These are phyloP conservation scores for Bettongia penicillata DNA, from an alignment of 2,113 vertebrate species.

Conservation along the genomic window DNA sequence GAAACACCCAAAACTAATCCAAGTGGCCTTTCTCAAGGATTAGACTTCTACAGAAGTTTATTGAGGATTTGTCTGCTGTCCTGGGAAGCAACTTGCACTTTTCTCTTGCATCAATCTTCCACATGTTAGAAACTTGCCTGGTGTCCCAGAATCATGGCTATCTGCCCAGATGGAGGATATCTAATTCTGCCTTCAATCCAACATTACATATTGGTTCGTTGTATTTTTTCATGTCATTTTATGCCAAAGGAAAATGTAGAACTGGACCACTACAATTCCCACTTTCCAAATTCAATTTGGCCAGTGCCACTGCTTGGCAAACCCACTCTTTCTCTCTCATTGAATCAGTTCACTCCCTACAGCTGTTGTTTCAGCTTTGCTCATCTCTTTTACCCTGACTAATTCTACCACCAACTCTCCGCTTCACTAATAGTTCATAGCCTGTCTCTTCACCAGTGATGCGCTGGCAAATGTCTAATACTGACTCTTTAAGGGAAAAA, in stretches of 20 bases:
- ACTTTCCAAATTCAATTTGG: background rate
- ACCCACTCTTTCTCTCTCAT: background rate
- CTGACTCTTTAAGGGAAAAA: background rate
- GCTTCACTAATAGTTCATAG: background rate
- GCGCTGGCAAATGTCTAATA: background rate
- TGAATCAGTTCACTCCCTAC: background rate
- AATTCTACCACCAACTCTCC: background rate
- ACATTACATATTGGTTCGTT: background rate
- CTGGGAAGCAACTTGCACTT: background rate
- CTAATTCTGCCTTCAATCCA: background rate
- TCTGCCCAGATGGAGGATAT: background rate
- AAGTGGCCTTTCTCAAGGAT: background rate
- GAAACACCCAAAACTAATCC: background rate
- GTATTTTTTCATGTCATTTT: background rate
- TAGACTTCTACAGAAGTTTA: conserved; percentile 9
- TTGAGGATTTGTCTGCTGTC: background rate
- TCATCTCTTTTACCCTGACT: background rate
- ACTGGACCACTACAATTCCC: background rate
- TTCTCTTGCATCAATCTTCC: background rate
- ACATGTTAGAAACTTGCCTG: background rate
- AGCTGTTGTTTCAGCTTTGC: background rate
- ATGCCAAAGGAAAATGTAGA: background rate
- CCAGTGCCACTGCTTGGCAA: background rate
- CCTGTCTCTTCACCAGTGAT: background rate
- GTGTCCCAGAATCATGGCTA: conserved; percentile 2